Conservation (phyloP, 1,140 invertebrate species). For the Panagrolaimus sp. region DNA sequence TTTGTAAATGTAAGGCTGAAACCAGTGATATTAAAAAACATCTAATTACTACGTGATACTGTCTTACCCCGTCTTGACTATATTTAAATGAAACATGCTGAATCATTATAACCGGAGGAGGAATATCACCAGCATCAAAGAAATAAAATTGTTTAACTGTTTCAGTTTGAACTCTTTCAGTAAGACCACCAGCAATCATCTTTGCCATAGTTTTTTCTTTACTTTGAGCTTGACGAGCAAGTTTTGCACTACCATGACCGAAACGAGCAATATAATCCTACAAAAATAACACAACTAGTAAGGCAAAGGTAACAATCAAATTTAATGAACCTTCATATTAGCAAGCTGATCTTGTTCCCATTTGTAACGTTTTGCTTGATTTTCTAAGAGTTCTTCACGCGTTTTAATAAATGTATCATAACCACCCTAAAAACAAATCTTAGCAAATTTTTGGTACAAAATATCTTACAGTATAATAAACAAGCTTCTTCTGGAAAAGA, state of each 20-base stretch:
- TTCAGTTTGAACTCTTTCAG: slow-evolving; percentile 83
- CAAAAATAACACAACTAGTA: slow-evolving; percentile 37
- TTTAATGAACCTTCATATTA: slow-evolving; percentile 84
- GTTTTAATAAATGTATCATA: slow-evolving; percentile 92
- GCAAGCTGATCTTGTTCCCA: slow-evolving; percentile 99
- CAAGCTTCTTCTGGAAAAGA: slow-evolving; percentile 82
- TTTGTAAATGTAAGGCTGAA: slow-evolving; percentile 83
- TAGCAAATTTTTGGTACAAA: not conserved
- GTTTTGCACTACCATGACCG: slow-evolving; percentile 95
- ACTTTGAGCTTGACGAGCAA: slow-evolving; percentile 94
- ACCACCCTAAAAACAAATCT: slow-evolving; percentile 66
- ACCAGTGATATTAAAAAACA: slow-evolving; percentile 36
- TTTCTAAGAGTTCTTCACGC: slow-evolving; percentile 85
- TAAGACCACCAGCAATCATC: slow-evolving; percentile 94
- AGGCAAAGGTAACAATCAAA: slow-evolving; percentile 15
- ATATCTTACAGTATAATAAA: slow-evolving; percentile 79
- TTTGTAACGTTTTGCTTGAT: slow-evolving; percentile 97
- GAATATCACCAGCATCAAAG: slow-evolving; percentile 87
- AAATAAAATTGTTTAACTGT: slow-evolving; percentile 74
- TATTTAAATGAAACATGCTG: slow-evolving; percentile 95
- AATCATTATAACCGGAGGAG: slow-evolving; percentile 98
- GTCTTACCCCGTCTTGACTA: slow-evolving; percentile 66
- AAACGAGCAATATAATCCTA: slow-evolving; percentile 96
- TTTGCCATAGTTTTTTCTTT: slow-evolving; percentile 98
- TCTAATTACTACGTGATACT: slow-evolving; percentile 15